Evolutionary conservation across 2,888 invertebrate species (phyloP).

Genomic region (Salpingus planirostris): DNA sequence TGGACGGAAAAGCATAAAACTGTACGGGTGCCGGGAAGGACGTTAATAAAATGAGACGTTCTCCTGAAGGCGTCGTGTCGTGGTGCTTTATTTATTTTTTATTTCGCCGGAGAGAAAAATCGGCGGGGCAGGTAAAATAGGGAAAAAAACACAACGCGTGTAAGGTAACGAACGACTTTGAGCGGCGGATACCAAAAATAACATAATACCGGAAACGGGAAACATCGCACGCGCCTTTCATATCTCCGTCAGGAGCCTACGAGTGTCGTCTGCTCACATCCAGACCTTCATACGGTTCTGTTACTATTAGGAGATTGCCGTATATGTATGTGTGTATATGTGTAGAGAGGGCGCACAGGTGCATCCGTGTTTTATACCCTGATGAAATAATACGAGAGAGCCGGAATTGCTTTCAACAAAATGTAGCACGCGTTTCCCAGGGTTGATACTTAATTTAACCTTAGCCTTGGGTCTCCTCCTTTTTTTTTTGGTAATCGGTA

Average conservation of each 20-base stretch:
- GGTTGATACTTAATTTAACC: slow-evolving; percentile 10
- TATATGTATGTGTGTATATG: slow-evolving; percentile 1
- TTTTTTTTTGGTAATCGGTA: too few species aligned
- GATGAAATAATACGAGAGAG: too few species aligned
- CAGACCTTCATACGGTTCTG: too few species aligned
- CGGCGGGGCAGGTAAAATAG: too few species aligned
- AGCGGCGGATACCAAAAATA: slow-evolving; percentile 12
- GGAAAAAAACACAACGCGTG: slow-evolving; percentile 8
- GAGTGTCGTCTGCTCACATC: slow-evolving; percentile 1
- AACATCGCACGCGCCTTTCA: slow-evolving; percentile 16
- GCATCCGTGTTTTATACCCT: slow-evolving; percentile 14
- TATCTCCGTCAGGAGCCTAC: slow-evolving; percentile 10
- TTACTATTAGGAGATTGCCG: too few species aligned
- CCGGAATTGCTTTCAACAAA: slow-evolving; percentile 13
- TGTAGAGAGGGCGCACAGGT: slow-evolving; percentile 13
- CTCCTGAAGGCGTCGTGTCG: too few species aligned
- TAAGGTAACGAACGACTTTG: background rate
- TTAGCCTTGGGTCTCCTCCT: too few species aligned
- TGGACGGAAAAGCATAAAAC: too few species aligned
- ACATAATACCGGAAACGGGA: slow-evolving; percentile 17
- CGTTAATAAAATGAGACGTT: too few species aligned
- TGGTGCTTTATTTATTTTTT: too few species aligned
- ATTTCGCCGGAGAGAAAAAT: too few species aligned
- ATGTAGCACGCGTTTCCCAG: slow-evolving; percentile 7
- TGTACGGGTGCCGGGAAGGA: too few species aligned